Base-by-base conservation (phyloP, 2,797 vertebrate species). In the Malurus leucopterus region DNA sequence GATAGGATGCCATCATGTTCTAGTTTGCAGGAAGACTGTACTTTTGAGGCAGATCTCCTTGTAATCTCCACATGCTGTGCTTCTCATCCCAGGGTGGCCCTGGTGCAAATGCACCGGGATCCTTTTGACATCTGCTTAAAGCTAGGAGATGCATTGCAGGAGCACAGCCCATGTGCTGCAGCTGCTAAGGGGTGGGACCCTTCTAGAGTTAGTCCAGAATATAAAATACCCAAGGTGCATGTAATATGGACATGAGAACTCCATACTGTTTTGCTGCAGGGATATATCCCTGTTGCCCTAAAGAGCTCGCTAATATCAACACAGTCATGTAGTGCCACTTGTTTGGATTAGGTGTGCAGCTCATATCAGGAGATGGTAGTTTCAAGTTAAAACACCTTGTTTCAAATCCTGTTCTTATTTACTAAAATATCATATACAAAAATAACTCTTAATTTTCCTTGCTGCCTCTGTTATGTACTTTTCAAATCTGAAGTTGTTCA, bases 61-160 rank as follows among this genome's bases (percentile, higher is more conserved):
- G 53, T 67, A 65, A 43, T 47, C 19, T 17, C 38, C 15, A 3
- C 0, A 1, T 6, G 16, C 49, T 0, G 0, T 18, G 11, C 30
- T 72, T 44, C 54, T 68, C 15, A 14, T 40, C 2, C 1, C 30
- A 29, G 24, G 27, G 29, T 41, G 24, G 34, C 36, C 27, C 30
- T 63, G 49, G 13, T 38, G 30, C 1, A 1, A 8, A 2, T 53
- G 50, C 21, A 4, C 53, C 34, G 46, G n/a, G 16, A 15, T 87
- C 18, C 30, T 54, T 76, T 43, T 43, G 40, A 27, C 13, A 14
- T 23, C 21, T 73, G 32, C n/a, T 54, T 59, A 44, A 75, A 75
- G 27, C 36, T 44, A 69, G 47, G 55, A n/a, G 46, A 41, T 46
- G 57, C 18, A 4, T 9, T 76, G 62, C 26, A 49, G 67, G 32